A percentile compares a stretch with the other conserved stretches of the same genome.
These are phyloP conservation scores for Odocoileus hemionus DNA, from an alignment of 2,113 vertebrate genomes.

Conservation along the genomic window DNA sequence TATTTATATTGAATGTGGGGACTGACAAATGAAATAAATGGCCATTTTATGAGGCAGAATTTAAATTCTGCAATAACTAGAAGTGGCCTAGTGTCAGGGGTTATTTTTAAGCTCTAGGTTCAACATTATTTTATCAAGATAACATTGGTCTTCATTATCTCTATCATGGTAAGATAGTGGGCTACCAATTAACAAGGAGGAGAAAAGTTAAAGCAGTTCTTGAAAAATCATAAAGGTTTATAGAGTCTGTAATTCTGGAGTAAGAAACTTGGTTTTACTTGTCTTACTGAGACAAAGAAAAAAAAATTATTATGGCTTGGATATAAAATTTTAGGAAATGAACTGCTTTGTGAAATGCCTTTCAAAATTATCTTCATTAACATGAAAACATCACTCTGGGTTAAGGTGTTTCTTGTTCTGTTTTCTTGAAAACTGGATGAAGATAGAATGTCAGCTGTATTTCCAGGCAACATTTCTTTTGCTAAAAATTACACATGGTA, in stretches of 20 bases:
- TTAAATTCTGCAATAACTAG: neutral
- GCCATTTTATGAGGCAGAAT: neutral
- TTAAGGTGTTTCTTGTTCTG: neutral
- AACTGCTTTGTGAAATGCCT: neutral
- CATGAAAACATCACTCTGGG: neutral
- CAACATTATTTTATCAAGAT: neutral
- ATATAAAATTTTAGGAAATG: neutral
- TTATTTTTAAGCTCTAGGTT: neutral
- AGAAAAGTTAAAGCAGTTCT: neutral
- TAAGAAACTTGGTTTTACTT: neutral
- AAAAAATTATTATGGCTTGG: neutral
- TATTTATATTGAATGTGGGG: neutral
- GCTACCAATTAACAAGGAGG: neutral
- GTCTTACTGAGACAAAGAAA: neutral
- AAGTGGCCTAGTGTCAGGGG: neutral
- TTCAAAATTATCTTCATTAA: neutral
- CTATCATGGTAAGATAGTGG: neutral
- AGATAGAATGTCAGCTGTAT: neutral
- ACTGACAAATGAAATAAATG: neutral
- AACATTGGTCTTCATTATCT: neutral
- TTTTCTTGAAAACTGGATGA: neutral
- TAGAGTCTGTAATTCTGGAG: neutral
- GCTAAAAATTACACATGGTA: neutral
- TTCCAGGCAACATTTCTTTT: neutral
- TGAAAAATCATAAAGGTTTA: neutral